phyloP scores from a whole-genome alignment of 2,797 vertebrate species.

The Onychomys leucogaster region DNA sequence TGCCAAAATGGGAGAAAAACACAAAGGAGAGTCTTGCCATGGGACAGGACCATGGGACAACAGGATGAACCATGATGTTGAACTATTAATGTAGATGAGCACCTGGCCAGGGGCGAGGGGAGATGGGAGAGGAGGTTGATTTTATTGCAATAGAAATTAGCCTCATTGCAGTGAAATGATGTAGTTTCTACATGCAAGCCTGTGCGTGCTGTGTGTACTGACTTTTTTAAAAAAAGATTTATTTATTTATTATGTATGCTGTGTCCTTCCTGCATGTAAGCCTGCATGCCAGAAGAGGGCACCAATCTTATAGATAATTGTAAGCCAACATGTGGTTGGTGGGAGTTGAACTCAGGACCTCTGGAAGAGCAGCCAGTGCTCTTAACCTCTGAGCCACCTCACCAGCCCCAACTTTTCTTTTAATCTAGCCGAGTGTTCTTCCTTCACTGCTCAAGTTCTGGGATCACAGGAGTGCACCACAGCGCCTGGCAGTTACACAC shows the following conservation, averaged over 20 bases:
- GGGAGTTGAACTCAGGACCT: neutral
- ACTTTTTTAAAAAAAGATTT: neutral
- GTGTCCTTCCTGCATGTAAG: neutral
- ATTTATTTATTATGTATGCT: neutral
- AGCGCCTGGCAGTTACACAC: neutral
- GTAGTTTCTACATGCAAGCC: neutral
- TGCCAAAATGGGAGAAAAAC: neutral
- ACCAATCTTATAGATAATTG: neutral
- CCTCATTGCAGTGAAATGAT: neutral
- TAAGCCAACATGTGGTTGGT: neutral
- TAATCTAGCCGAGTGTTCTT: neutral
- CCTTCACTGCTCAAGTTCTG: neutral
- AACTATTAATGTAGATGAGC: neutral
- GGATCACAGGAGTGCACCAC: neutral
- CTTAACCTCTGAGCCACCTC: neutral
- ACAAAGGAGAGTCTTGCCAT: neutral
- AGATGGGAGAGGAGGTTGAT: neutral
- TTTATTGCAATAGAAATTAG: neutral
- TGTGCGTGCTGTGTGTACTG: neutral
- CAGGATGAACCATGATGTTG: rapidly evolving
- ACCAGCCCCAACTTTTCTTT: neutral
- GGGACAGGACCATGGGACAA: neutral
- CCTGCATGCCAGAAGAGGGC: neutral
- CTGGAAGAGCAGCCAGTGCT: neutral
- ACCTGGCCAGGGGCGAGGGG: neutral